Conservation (phyloP, 1,140 invertebrate species). For the Heliconius nattereri region DNA sequence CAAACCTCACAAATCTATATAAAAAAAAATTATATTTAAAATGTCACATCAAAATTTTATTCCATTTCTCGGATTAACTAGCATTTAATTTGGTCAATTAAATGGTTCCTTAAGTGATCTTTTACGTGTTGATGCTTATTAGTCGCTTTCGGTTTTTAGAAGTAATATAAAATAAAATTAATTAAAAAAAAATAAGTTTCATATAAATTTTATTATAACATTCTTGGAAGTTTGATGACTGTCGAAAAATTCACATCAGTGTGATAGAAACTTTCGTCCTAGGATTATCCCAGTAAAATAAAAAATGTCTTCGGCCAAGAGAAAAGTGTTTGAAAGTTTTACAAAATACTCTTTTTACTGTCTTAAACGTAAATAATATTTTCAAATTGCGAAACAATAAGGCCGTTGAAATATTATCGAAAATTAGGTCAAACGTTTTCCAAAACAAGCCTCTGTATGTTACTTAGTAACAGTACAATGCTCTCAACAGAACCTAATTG, state of each 20-base stretch:
- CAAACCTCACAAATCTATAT: no score
- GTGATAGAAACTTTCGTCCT: no score
- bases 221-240: neutral
- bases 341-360: neutral
- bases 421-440: conserved; percentile 27
- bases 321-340: neutral
- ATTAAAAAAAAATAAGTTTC: no score
- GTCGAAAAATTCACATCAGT: neutral
- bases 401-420: neutral
- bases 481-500: conserved; percentile 42
- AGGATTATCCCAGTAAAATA: neutral
- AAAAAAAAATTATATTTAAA: neutral
- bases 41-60: neutral
- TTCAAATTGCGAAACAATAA: neutral
- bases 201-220: neutral
- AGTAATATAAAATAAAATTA: neutral
- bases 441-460: conserved; percentile 14
- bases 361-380: neutral
- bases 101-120: neutral
- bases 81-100: neutral
- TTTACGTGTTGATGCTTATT: neutral
- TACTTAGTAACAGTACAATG: conserved; percentile 29
- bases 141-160: neutral
- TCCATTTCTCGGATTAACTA: neutral
- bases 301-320: neutral